A percentile compares a stretch with the other conserved stretches of the same genome.
phyloP scores from a whole-genome alignment of 2,888 invertebrate genomes.

The Erannis defoliaria region DNA sequence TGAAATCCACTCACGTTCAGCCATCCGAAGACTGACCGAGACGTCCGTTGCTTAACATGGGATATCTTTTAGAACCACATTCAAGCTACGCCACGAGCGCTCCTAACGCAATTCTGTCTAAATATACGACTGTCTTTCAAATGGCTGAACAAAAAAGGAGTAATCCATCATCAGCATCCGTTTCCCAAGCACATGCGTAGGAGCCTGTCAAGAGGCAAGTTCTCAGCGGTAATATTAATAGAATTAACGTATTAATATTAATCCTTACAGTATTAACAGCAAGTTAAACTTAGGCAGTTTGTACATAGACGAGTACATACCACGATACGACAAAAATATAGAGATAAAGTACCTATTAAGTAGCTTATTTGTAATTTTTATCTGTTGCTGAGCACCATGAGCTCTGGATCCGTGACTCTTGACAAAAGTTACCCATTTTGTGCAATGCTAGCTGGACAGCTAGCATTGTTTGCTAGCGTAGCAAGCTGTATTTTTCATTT shows the following conservation, averaged over 20 bases:
- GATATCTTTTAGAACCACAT: too few species aligned
- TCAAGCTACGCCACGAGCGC: too few species aligned
- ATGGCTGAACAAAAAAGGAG: conserved; percentile 50
- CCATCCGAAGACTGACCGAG: too few species aligned
- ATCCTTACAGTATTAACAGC: conserved; percentile 34
- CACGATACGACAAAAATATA: neutral
- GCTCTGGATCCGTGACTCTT: too few species aligned
- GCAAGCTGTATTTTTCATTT: too few species aligned
- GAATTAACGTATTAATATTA: conserved; percentile 45
- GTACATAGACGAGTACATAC: neutral
- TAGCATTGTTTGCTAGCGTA: too few species aligned
- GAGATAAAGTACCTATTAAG: neutral
- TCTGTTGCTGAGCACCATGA: too few species aligned
- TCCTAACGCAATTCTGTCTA: neutral
- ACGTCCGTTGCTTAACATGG: too few species aligned
- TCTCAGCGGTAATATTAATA: conserved; percentile 58
- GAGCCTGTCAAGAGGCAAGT: conserved; percentile 58
- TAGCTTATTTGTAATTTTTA: too few species aligned
- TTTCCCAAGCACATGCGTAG: conserved; percentile 60
- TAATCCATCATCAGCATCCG: conserved; percentile 56
- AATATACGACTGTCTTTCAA: conserved; percentile 6
- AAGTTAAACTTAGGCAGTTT: conserved; percentile 14
- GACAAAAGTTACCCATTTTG: too few species aligned
- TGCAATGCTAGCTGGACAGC: too few species aligned
- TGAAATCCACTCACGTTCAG: too few species aligned